phyloP scores from a whole-genome alignment of 2,888 invertebrate species.

The Cheilosia vulpina region DNA sequence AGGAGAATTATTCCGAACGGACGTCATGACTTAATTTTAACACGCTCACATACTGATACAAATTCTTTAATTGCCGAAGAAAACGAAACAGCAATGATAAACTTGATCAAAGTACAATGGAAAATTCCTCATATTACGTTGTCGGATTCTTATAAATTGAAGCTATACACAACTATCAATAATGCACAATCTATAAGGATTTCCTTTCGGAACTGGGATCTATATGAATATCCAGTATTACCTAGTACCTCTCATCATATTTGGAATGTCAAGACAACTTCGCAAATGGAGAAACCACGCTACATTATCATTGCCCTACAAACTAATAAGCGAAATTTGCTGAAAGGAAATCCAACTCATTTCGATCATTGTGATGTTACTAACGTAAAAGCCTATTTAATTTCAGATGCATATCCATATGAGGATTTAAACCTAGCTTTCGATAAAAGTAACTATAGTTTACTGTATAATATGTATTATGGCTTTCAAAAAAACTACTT shows the following conservation, averaged over 20 bases:
- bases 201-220: conserved; percentile 51
- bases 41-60: not conserved
- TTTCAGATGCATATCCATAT: too few relatives aligned
- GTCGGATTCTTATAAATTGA: too few relatives aligned
- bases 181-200: too few relatives aligned
- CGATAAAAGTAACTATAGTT: too few relatives aligned
- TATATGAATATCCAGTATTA: conserved; percentile 74
- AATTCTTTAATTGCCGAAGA: too few relatives aligned
- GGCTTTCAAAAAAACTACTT: too few relatives aligned
- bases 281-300: conserved; percentile 80
- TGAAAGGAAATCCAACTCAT: too few relatives aligned
- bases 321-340: conserved; percentile 68
- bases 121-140: conserved; percentile 45
- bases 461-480: too few relatives aligned
- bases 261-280: conserved; percentile 79
- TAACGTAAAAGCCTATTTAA: too few relatives aligned
- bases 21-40: conserved; percentile 80
- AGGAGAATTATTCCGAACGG: conserved; percentile 80
- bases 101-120: conserved; percentile 44
- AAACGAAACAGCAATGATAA: conserved; percentile 9
- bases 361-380: too few relatives aligned
- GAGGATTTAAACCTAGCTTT: too few relatives aligned
- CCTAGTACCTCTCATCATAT: conserved; percentile 78
- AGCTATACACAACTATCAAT: too few relatives aligned
- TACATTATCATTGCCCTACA: conserved; percentile 81